These are phyloP conservation scores for Venustoraphidia nigricollis DNA, from an alignment of 2,888 invertebrate species.

Conservation along the genomic window DNA sequence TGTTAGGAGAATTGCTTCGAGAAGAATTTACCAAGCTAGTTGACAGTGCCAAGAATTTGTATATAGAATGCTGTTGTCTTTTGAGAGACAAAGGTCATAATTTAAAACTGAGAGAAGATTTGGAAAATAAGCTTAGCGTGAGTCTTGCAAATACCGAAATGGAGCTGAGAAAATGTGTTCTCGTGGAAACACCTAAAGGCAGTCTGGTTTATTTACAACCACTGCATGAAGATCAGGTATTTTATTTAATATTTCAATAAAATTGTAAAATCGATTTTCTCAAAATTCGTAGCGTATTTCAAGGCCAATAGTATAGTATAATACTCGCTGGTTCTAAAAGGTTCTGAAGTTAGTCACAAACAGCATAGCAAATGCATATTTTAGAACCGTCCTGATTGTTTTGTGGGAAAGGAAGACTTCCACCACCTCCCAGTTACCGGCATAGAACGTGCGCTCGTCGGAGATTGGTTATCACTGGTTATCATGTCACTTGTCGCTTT, in stretches of 20 bases:
- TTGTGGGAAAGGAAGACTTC: no score
- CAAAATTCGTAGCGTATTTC: no score
- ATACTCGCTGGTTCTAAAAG: no score
- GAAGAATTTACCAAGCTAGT: slow-evolving; percentile 65
- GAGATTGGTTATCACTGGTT: no score
- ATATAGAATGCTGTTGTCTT: slow-evolving; percentile 56
- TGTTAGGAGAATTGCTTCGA: slow-evolving; percentile 30
- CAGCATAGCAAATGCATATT: no score
- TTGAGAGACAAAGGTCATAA: slow-evolving; percentile 51
- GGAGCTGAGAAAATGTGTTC: slow-evolving; percentile 52
- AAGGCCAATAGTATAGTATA: no score
- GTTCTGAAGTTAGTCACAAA: no score
- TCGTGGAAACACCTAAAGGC: slow-evolving; percentile 37
- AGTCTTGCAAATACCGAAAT: slow-evolving; percentile 54
- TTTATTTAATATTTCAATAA: not conserved
- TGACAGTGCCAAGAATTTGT: slow-evolving; percentile 43
- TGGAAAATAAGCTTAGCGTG: slow-evolving; percentile 50
- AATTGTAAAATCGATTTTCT: no score
- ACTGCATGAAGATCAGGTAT: slow-evolving; percentile 34
- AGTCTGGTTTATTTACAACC: slow-evolving; percentile 40
- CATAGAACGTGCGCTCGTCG: no score
- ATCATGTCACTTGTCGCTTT: no score
- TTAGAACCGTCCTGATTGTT: no score
- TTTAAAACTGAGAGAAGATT: slow-evolving; percentile 45
- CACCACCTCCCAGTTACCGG: no score